Conservation (phyloP, 2,113 vertebrate species). For the Antennarius striatus region DNA sequence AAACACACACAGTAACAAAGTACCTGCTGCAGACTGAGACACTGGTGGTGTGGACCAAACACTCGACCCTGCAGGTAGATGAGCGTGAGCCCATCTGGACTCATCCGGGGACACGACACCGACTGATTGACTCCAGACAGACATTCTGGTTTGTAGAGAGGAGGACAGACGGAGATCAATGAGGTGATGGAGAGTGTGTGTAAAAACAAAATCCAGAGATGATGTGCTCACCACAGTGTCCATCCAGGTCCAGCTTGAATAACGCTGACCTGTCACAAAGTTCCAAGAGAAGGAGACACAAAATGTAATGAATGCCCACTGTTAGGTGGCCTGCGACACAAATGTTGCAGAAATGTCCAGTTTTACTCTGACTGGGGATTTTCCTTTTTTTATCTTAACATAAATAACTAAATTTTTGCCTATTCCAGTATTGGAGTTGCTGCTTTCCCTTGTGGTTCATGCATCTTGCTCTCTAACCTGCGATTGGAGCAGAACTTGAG, state of each 20-base stretch:
- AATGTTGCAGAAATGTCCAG: too few relatives aligned
- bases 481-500: slow-evolving; percentile 82
- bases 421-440: too few relatives aligned
- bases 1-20: slow-evolving; percentile 1
- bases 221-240: slow-evolving; percentile 73
- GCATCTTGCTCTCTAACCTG: slow-evolving; percentile 56
- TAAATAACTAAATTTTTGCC: not conserved
- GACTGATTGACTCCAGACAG: slow-evolving; percentile 70
- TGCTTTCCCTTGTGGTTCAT: not conserved
- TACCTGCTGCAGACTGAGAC: slow-evolving; percentile 78
- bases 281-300: not conserved
- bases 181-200: not conserved
- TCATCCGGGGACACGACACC: slow-evolving; percentile 75
- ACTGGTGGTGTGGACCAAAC: slow-evolving; percentile 82
- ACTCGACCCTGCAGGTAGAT: slow-evolving; percentile 77
- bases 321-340: too few relatives aligned
- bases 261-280: slow-evolving; percentile 74
- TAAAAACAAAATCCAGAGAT: not conserved
- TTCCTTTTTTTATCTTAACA: not conserved
- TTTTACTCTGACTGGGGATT: too few relatives aligned
- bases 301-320: not conserved
- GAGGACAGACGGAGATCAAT: not conserved
- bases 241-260: slow-evolving; percentile 71
- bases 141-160: slow-evolving; percentile 56
- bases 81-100: slow-evolving; percentile 75